Conservation (phyloP, 2,888 invertebrate genomes). For the Cataglyphis albicans region DNA sequence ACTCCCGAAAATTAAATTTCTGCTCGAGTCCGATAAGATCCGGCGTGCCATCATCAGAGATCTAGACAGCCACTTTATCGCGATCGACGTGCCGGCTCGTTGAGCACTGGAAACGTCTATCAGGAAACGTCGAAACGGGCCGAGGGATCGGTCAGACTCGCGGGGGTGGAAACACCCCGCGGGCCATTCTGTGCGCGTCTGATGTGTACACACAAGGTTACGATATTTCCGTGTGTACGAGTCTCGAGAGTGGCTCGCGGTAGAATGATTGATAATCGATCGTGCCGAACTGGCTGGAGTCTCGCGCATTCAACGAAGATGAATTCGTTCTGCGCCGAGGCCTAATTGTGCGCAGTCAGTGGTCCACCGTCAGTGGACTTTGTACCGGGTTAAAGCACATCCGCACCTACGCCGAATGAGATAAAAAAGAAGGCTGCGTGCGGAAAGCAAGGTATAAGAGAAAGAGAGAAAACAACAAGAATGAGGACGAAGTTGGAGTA, state of each 20-base stretch:
- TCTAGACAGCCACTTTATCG: constrained; percentile 75
- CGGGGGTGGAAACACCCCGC: constrained; percentile 71
- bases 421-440: constrained; percentile 28
- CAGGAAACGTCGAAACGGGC: constrained; percentile 68
- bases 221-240: constrained; percentile 59
- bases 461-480: constrained; percentile 4
- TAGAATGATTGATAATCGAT: constrained; percentile 84
- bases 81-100: constrained; percentile 67
- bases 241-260: constrained; percentile 62
- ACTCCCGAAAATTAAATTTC: constrained; percentile 55
- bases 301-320: constrained; percentile 82
- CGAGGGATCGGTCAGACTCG: constrained; percentile 56
- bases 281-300: constrained; percentile 77
- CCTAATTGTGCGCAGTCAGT: constrained; percentile 84
- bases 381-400: constrained; percentile 63
- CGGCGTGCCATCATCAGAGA: constrained; percentile 67
- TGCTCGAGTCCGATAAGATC: constrained; percentile 65
- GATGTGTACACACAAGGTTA: constrained; percentile 56
- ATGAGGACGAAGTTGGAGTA: constrained; percentile 38
- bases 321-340: constrained; percentile 82
- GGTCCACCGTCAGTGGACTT: constrained; percentile 75
- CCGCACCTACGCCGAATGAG: constrained; percentile 71
- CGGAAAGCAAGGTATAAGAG: not conserved
- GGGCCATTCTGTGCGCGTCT: constrained; percentile 45
- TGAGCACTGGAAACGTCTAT: constrained; percentile 75